phyloP scores from a whole-genome alignment of 1,140 invertebrate species.

The Wiebesia pumilae region DNA sequence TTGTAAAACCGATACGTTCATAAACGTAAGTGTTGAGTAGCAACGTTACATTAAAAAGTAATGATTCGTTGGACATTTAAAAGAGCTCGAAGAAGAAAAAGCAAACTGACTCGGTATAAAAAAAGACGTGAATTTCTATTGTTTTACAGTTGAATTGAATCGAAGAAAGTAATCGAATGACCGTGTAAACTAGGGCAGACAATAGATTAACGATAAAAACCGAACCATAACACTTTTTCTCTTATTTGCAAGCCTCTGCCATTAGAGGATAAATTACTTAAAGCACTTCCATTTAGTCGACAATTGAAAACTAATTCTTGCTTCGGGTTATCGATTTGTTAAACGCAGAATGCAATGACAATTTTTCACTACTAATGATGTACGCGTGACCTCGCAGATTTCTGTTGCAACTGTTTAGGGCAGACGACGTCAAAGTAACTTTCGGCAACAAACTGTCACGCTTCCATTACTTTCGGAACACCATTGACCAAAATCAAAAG shows the following conservation, averaged over 20 bases:
- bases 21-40: too few relatives aligned
- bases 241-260: background rate
- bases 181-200: background rate
- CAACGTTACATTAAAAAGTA: too few relatives aligned
- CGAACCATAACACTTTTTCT: background rate
- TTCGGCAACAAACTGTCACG: background rate
- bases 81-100: too few relatives aligned
- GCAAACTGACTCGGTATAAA: background rate
- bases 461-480: background rate
- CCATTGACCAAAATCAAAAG: background rate
- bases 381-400: background rate
- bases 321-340: background rate
- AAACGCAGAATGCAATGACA: background rate
- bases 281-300: background rate
- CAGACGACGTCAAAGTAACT: background rate
- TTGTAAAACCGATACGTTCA: too few relatives aligned
- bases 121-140: background rate
- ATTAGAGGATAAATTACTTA: background rate
- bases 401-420: background rate
- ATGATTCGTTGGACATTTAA: too few relatives aligned
- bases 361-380: slow-evolving; percentile 25
- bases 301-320: background rate
- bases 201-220: background rate
- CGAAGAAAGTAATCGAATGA: background rate
- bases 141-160: background rate